These are phyloP conservation scores for Candoia aspera DNA, from an alignment of 2,113 vertebrate species.

Conservation along the genomic window DNA sequence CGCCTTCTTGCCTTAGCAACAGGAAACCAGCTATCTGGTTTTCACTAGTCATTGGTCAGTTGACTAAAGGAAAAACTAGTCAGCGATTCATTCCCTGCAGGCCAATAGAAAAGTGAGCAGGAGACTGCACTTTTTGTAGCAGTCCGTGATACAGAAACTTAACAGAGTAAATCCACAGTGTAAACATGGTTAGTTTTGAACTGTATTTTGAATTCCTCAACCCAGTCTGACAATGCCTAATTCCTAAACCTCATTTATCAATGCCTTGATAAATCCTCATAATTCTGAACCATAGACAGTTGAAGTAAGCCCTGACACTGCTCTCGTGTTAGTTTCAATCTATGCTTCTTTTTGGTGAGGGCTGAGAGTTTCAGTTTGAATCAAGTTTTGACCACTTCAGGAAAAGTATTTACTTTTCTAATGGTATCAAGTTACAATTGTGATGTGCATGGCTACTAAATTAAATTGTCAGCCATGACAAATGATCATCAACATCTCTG, in stretches of 20 bases:
- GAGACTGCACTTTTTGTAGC: not conserved
- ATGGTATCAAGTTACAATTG: not conserved
- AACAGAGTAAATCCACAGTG: not conserved
- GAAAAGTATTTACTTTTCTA: not conserved
- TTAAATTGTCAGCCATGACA: not conserved
- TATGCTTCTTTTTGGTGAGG: not conserved
- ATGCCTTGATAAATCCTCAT: not conserved
- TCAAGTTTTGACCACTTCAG: not conserved
- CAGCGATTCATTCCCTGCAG: not conserved
- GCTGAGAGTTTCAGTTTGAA: not conserved
- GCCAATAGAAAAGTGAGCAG: not conserved
- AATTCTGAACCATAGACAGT: not conserved
- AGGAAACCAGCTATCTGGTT: not conserved
- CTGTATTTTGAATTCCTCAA: not conserved
- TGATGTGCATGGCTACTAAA: not conserved
- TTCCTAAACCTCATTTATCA: not conserved
- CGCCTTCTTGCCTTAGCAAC: not conserved
- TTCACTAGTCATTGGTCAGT: not conserved
- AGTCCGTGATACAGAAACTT: not conserved
- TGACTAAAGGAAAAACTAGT: not conserved
- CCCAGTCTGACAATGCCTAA: not conserved
- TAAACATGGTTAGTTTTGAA: not conserved
- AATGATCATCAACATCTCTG: not conserved
- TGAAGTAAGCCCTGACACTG: not conserved
- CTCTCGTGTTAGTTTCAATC: not conserved